Percentiles rank a stretch among this genome's conserved stretches.
These are phyloP conservation scores for Emmelina monodactyla DNA, from an alignment of 2,888 invertebrate genomes.

Conservation along the genomic window DNA sequence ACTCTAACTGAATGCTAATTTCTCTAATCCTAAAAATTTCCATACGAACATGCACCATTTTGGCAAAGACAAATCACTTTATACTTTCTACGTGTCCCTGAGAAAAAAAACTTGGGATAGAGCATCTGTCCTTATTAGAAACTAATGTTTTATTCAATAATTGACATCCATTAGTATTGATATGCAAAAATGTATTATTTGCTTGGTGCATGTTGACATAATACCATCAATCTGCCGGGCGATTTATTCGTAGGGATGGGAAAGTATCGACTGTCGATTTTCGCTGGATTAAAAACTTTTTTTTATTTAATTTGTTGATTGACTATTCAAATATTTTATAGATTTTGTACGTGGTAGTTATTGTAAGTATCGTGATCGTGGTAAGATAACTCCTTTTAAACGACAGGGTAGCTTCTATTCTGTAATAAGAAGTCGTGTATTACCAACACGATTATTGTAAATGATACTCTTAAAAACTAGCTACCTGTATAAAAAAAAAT, in stretches of 20 bases:
- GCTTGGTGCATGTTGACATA: conserved; percentile 61
- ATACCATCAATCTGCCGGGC: conserved; percentile 59
- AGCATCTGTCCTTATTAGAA: conserved; percentile 37
- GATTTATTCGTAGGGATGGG: conserved; percentile 36
- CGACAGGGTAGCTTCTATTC: no score
- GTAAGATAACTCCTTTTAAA: no score
- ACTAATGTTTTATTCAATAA: conserved; percentile 51
- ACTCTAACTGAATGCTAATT: conserved; percentile 28
- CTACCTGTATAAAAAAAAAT: no score
- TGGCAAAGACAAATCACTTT: conserved; percentile 54
- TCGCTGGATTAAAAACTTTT: no score
- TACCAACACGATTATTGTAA: no score
- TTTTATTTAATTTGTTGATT: no score
- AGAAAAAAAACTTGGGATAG: conserved; percentile 17
- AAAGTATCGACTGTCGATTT: no score
- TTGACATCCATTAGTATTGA: conserved; percentile 50
- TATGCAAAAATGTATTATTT: conserved; percentile 50
- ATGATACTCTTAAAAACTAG: no score
- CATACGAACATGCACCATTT: conserved; percentile 32
- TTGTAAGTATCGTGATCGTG: no score
- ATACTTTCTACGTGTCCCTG: conserved; percentile 13
- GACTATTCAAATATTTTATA: no score
- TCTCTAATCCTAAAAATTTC: conserved; percentile 31
- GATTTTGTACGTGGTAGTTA: no score
- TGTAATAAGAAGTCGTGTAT: no score